Conservation (phyloP, 2,888 invertebrate species). For the Drosophila neotestacea region DNA sequence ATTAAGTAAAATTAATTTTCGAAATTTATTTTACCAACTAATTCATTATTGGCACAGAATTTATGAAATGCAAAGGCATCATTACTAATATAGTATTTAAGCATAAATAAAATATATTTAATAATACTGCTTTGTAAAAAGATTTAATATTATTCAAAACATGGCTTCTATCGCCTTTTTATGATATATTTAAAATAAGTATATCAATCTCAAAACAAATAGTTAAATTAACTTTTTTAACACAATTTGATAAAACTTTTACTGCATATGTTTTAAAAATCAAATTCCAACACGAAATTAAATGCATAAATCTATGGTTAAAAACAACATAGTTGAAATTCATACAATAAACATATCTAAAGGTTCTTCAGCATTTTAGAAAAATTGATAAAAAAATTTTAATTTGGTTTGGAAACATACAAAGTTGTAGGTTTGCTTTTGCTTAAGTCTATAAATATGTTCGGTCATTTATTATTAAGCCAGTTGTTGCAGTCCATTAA, state of each 20-base stretch:
- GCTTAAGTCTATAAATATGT: slow-evolving; percentile 31
- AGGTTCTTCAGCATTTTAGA: slow-evolving; percentile 10
- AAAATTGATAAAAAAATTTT: slow-evolving; percentile 19
- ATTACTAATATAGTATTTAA: too few species aligned
- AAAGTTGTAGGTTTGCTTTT: slow-evolving; percentile 18
- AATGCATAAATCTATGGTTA: background rate
- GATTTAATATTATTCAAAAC: too few species aligned
- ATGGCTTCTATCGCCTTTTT: too few species aligned
- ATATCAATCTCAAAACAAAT: too few species aligned
- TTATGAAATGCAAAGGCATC: background rate
- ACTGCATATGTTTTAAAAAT: background rate
- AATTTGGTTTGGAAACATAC: slow-evolving; percentile 12
- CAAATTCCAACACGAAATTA: background rate
- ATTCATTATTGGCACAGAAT: background rate
- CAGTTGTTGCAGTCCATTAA: slow-evolving; percentile 50
- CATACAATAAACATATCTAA: slow-evolving; percentile 35
- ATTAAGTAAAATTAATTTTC: slow-evolving; percentile 4
- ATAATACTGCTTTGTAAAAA: too few species aligned
- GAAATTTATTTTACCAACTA: background rate
- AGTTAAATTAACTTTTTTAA: background rate
- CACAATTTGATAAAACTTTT: background rate
- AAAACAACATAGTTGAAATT: slow-evolving; percentile 23
- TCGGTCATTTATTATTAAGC: slow-evolving; percentile 53
- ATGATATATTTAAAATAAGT: too few species aligned
- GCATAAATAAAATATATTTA: too few species aligned